Percentiles rank a stretch among this genome's conserved stretches.
Evolutionary conservation across 2,113 vertebrate genomes (phyloP).

Genomic region (Mobula birostris): DNA sequence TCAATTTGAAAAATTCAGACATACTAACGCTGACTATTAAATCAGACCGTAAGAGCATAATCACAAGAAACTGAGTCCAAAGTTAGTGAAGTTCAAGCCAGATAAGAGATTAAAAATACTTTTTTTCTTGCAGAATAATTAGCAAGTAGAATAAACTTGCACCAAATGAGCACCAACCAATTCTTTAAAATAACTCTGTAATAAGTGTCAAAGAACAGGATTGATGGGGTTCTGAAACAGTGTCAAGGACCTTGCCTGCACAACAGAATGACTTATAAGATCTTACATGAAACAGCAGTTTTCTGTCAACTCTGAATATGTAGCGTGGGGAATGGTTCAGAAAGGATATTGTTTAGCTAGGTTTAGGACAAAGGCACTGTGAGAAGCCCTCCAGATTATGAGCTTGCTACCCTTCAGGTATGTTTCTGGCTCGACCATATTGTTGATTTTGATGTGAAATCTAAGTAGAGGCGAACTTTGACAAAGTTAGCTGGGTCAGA

Average conservation of each 20-base stretch:
- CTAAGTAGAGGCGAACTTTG: background rate
- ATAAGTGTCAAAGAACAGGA: background rate
- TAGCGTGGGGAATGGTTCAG: background rate
- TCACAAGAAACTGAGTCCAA: background rate
- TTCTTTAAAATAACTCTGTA: background rate
- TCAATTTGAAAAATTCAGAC: background rate
- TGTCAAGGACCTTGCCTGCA: background rate
- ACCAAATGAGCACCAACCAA: background rate
- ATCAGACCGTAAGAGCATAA: background rate
- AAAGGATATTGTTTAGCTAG: background rate
- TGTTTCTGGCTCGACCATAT: background rate
- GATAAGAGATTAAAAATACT: background rate
- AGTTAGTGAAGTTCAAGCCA: background rate
- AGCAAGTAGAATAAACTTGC: background rate
- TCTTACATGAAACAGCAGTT: background rate
- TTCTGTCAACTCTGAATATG: background rate
- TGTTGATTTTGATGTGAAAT: background rate
- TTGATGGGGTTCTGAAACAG: background rate
- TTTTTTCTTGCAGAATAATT: background rate
- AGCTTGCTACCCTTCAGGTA: background rate
- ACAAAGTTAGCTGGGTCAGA: background rate
- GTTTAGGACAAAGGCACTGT: background rate
- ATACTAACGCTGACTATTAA: background rate
- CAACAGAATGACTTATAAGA: background rate
- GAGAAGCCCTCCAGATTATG: background rate